These are phyloP conservation scores for Nannobrachium achirus DNA, from an alignment of 2,113 vertebrate species.

Conservation along the genomic window DNA sequence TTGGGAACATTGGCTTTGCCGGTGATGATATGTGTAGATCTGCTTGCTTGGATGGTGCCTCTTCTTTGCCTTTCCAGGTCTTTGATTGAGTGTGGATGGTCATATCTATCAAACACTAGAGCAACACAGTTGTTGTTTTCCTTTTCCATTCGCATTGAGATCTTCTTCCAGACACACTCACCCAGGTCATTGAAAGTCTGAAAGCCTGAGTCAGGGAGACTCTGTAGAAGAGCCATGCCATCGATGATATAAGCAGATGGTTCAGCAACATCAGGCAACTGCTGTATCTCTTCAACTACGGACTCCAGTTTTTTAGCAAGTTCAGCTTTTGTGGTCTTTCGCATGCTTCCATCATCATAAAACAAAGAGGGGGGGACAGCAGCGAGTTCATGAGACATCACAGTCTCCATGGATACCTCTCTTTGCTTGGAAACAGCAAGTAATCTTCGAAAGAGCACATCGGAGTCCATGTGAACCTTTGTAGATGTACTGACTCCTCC, in stretches of 20 bases:
- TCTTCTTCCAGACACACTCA: conserved; percentile 21
- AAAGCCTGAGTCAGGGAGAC: background rate
- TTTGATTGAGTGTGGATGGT: too few species aligned
- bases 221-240: conserved; percentile 1
- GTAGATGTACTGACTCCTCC: background rate
- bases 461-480: conserved; percentile 28
- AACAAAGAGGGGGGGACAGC: conserved; percentile 26
- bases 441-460: conserved; percentile 24
- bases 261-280: background rate
- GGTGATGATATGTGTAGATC: too few species aligned
- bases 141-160: conserved; percentile 18
- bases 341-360: conserved; percentile 31
- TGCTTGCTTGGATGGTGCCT: too few species aligned
- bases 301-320: conserved; percentile 17
- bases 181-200: conserved; percentile 15
- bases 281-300: conserved; percentile 11
- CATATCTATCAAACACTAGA: too few species aligned
- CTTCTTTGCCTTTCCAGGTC: too few species aligned
- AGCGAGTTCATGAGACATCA: too few species aligned
- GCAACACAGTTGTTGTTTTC: conserved; percentile 14
- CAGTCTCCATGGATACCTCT: too few species aligned
- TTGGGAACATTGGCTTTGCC: too few species aligned
- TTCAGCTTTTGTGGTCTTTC: conserved; percentile 27
- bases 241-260: background rate
- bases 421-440: conserved; percentile 30